Percentiles rank a stretch among this genome's conserved stretches.
These are phyloP conservation scores for Atta texana DNA, from an alignment of 1,140 invertebrate genomes.

Conservation along the genomic window DNA sequence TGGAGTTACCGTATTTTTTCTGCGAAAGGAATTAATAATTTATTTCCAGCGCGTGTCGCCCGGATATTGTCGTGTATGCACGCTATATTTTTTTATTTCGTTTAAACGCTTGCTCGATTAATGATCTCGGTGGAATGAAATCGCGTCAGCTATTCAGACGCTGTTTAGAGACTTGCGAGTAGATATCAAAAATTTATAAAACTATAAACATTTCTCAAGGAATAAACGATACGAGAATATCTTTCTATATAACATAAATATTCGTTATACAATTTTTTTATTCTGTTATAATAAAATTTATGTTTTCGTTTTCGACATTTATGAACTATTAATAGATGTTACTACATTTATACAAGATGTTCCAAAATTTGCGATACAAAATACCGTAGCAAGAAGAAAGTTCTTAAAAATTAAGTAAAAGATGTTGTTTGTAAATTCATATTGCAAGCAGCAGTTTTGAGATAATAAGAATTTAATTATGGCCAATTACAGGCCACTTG, in stretches of 20 bases:
- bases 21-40: slow-evolving; percentile 70
- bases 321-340: neutral
- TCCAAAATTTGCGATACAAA: too few relatives aligned
- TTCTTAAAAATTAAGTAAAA: too few relatives aligned
- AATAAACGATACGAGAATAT: neutral
- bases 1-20: slow-evolving; percentile 63
- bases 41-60: slow-evolving; percentile 50
- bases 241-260: neutral
- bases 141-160: neutral
- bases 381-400: too few relatives aligned
- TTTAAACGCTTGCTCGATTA: slow-evolving; percentile 21
- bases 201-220: neutral
- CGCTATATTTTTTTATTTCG: slow-evolving; percentile 27
- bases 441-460: too few relatives aligned
- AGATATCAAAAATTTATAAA: slow-evolving; percentile 1
- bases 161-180: neutral
- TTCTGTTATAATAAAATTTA: neutral
- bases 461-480: too few relatives aligned
- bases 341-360: too few relatives aligned
- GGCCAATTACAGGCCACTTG: too few relatives aligned
- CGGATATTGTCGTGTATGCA: slow-evolving; percentile 52
- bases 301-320: neutral
- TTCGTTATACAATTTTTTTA: neutral
- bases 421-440: too few relatives aligned
- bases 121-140: slow-evolving; percentile 37